Percentiles rank a stretch among this genome's conserved stretches.
Conservation (phyloP, 2,113 vertebrate genomes). For the Poecilia latipinna region DNA sequence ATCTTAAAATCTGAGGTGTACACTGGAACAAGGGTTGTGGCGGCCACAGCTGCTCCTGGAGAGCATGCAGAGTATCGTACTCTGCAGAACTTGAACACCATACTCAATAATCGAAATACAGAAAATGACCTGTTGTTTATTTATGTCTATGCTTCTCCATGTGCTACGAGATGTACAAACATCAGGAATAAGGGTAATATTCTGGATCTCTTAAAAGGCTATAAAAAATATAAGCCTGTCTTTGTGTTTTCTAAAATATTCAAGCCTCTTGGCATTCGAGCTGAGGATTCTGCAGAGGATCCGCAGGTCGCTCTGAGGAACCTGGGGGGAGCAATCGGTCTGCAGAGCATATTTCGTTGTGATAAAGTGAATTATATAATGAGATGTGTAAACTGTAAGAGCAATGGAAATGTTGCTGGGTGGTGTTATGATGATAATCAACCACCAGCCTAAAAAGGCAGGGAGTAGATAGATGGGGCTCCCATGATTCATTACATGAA, state of each 20-base stretch:
- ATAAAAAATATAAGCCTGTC: too few species aligned
- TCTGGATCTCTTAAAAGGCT: too few species aligned
- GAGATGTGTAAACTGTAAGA: neutral
- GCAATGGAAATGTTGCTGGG: neutral
- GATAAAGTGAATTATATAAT: neutral
- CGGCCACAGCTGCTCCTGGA: neutral
- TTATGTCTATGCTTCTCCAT: neutral
- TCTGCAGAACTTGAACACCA: neutral
- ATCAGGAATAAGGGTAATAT: too few species aligned
- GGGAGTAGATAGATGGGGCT: too few species aligned
- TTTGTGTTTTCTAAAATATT: neutral
- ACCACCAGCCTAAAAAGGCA: too few species aligned
- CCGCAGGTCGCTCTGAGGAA: neutral
- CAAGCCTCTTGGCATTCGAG: too few species aligned
- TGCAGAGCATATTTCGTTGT: neutral
- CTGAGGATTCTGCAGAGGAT: neutral
- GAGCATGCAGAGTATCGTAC: constrained; percentile 16
- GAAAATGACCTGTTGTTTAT: neutral
- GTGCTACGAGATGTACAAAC: neutral
- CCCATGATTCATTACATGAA: too few species aligned
- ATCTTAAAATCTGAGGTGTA: neutral
- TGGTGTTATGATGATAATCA: neutral
- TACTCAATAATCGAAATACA: too few species aligned
- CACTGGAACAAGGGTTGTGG: accelerated
- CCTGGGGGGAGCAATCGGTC: neutral